Evolutionary conservation across 2,113 vertebrate species (phyloP).

Genomic region (Mugil cephalus): DNA sequence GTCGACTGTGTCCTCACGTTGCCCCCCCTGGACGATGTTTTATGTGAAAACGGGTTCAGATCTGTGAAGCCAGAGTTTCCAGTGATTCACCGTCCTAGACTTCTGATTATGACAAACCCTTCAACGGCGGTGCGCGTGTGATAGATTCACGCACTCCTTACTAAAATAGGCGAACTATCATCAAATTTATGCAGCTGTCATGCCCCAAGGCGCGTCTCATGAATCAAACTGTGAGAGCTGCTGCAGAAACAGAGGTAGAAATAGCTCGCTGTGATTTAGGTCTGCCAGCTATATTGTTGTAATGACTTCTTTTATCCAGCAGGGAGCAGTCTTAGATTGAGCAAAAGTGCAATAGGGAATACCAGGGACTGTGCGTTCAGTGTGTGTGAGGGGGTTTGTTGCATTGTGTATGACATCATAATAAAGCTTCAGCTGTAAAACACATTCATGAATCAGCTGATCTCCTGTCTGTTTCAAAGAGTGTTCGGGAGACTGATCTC

Average conservation of each 20-base stretch:
- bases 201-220: not conserved
- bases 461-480: not conserved
- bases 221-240: constrained; percentile 24
- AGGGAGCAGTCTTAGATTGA: constrained; percentile 44
- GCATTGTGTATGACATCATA: not conserved
- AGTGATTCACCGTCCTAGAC: not conserved
- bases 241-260: constrained; percentile 8
- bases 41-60: not conserved
- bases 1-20: not conserved
- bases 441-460: not conserved
- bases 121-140: not conserved
- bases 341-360: not conserved
- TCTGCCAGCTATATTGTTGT: not conserved
- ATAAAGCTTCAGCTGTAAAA: not conserved
- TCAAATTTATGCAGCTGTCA: constrained; percentile 35
- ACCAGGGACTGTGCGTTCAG: not conserved
- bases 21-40: not conserved
- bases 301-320: constrained; percentile 35
- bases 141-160: not conserved
- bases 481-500: not conserved
- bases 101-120: constrained; percentile 1
- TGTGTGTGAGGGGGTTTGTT: not conserved
- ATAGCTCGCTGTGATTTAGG: not conserved
- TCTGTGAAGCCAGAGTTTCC: not conserved
- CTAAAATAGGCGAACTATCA: constrained; percentile 8